phyloP scores from a whole-genome alignment of 1,140 invertebrate genomes.

The roundworm (Caenorhabditis elegans) region DNA sequence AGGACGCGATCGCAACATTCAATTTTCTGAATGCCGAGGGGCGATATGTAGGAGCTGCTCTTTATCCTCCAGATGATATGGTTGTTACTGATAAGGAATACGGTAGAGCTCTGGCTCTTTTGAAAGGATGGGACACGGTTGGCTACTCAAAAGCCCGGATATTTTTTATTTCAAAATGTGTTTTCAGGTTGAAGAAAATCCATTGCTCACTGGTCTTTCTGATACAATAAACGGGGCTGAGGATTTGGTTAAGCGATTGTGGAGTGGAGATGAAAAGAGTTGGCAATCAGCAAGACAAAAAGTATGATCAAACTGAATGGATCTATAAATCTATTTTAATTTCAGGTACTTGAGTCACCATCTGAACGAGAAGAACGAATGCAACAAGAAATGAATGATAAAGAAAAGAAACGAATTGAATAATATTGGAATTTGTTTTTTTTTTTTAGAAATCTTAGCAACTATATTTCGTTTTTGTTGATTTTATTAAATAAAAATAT shows the following conservation, averaged over 20 bases:
- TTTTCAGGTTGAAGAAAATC: constrained; percentile 45
- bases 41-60: constrained; percentile 76
- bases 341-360: constrained; percentile 13
- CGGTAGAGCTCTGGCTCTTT: constrained; percentile 51
- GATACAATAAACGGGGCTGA: constrained; percentile 33
- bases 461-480: no score
- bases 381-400: background rate
- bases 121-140: constrained; percentile 45
- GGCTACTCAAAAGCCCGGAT: no score
- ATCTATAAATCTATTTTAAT: background rate
- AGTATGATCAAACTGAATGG: background rate
- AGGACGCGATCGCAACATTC: constrained; percentile 78
- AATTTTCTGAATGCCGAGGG: constrained; percentile 80
- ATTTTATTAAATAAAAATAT: no score
- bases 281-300: background rate
- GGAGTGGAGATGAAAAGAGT: constrained; percentile 35
- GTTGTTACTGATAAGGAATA: constrained; percentile 64
- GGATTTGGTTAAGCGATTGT: constrained; percentile 37
- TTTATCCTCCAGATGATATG: constrained; percentile 75
- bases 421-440: no score
- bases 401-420: background rate
- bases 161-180: background rate
- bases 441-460: no score
- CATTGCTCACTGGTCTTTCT: constrained; percentile 34
- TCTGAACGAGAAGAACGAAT: background rate